phyloP scores from a whole-genome alignment of 2,888 invertebrate species.

The Bombyx huttoni region DNA sequence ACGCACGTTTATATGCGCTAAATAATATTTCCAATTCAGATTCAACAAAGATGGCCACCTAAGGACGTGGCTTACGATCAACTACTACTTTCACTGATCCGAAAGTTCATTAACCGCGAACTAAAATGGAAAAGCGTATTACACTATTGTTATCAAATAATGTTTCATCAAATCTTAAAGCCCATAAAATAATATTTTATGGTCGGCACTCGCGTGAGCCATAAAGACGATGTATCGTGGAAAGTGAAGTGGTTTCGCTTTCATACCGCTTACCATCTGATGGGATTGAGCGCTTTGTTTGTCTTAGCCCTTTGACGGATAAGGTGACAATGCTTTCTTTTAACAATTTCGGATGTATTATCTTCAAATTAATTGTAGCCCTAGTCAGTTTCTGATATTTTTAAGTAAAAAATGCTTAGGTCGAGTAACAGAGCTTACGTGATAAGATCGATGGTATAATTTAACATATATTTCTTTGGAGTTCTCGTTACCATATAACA shows the following conservation, averaged over 20 bases:
- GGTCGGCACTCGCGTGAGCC: background rate
- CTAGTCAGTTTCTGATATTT: no score
- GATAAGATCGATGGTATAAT: no score
- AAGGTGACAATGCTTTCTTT: slow-evolving; percentile 15
- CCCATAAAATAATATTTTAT: slow-evolving; percentile 8
- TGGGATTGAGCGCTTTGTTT: slow-evolving; percentile 23
- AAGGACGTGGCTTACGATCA: background rate
- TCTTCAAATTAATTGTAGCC: no score
- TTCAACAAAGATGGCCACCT: no score
- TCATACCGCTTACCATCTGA: slow-evolving; percentile 37
- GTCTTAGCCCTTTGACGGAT: slow-evolving; percentile 22
- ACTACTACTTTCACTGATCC: background rate
- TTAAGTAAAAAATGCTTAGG: no score
- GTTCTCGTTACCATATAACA: no score
- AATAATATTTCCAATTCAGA: no score
- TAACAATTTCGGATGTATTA: no score
- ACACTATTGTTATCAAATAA: slow-evolving; percentile 3
- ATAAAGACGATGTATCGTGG: slow-evolving; percentile 13
- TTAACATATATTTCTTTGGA: no score
- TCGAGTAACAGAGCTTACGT: no score
- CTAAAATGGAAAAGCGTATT: background rate
- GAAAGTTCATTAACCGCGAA: background rate
- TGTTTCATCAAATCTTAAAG: slow-evolving; percentile 9
- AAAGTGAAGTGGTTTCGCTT: slow-evolving; percentile 50
- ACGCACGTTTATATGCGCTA: no score